A percentile compares a stretch with the other conserved stretches of the same genome.
Conservation (phyloP, 2,113 vertebrate genomes). For the Telmatochromis sp. region DNA sequence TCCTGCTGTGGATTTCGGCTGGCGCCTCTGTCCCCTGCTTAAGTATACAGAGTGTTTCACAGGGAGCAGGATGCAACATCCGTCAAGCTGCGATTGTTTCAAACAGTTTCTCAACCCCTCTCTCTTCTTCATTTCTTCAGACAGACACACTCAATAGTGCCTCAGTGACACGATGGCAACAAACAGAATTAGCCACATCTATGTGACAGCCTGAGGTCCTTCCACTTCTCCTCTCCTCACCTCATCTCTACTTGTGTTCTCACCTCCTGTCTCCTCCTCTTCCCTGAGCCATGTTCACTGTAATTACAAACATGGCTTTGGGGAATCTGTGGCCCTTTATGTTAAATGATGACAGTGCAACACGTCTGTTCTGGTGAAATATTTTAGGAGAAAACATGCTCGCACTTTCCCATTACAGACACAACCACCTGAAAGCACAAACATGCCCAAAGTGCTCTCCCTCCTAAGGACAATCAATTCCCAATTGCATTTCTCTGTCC, state of each 20-base stretch:
- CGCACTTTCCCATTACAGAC: not conserved
- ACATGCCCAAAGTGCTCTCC: not conserved
- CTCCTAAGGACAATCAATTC: not conserved
- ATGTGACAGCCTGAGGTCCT: not conserved
- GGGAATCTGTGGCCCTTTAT: conserved; percentile 18
- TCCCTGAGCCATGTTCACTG: conserved; percentile 1
- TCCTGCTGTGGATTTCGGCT: conserved; percentile 12
- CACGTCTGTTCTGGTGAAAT: not conserved
- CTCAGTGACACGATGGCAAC: not conserved
- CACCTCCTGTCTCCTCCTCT: not conserved
- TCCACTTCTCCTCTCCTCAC: not conserved
- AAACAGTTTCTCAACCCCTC: not conserved
- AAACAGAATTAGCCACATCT: conserved; percentile 28
- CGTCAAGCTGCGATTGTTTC: not conserved
- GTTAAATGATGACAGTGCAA: conserved; percentile 35
- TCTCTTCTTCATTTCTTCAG: not conserved
- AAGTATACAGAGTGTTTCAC: not conserved
- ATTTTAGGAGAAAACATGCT: not conserved
- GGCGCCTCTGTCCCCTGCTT: not conserved
- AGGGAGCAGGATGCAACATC: not conserved
- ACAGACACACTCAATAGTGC: not conserved
- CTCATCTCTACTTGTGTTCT: not conserved
- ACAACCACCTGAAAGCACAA: not conserved
- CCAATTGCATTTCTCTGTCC: not conserved
- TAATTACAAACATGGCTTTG: conserved; percentile 56